A percentile compares a stretch with the other conserved stretches of the same genome.
These are phyloP conservation scores for Cryptocephalus primarius DNA, from an alignment of 2,888 invertebrate genomes.

Conservation along the genomic window DNA sequence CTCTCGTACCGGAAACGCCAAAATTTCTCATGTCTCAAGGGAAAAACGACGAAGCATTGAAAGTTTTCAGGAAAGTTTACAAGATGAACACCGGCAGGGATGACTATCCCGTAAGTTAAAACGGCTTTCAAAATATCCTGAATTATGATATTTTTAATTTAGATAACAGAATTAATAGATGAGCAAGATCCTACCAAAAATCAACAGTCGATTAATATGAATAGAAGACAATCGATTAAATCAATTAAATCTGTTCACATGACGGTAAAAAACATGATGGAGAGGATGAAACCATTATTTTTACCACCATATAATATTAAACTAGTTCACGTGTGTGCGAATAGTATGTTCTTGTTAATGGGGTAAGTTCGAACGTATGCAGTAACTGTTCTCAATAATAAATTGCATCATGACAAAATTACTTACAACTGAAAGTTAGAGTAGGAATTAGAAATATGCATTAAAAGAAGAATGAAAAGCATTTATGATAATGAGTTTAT, in stretches of 20 bases:
- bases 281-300: constrained; percentile 32
- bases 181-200: constrained; percentile 18
- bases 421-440: too few species aligned
- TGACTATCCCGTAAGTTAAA: constrained; percentile 52
- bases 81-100: constrained; percentile 52
- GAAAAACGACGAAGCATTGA: constrained; percentile 52
- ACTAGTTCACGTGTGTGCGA: neutral
- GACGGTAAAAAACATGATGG: too few species aligned
- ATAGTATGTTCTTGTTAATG: neutral
- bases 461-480: too few species aligned
- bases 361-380: constrained; percentile 12
- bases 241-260: constrained; percentile 43
- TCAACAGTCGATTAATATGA: constrained; percentile 1
- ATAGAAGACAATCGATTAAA: constrained; percentile 23
- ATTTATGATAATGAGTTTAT: too few species aligned
- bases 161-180: constrained; percentile 33
- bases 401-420: too few species aligned
- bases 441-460: too few species aligned
- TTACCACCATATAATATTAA: neutral
- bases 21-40: constrained; percentile 65
- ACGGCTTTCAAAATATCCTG: neutral
- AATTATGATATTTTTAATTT: constrained; percentile 5
- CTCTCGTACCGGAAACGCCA: constrained; percentile 65
- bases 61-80: constrained; percentile 54
- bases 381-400: too few species aligned